Conservation (phyloP, 2,888 invertebrate species). For the Acanthosepion lycidas region DNA sequence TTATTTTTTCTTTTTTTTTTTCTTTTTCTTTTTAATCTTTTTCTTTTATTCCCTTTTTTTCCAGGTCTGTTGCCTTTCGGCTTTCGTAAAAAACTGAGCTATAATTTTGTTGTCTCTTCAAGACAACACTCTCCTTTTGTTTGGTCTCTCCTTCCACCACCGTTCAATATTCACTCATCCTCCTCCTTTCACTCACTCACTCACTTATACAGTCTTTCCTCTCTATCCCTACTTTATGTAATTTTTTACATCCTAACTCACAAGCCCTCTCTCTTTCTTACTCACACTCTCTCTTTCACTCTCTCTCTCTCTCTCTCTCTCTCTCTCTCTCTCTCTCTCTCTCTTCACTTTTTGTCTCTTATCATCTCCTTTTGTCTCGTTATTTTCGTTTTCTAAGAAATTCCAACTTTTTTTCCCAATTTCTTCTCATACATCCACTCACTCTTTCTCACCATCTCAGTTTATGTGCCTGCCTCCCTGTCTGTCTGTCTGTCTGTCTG, state of each 20-base stretch:
- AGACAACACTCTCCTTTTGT: neutral
- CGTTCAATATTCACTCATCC: neutral
- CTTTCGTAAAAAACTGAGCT: slow-evolving; percentile 33
- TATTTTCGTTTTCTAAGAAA: neutral
- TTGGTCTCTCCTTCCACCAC: neutral
- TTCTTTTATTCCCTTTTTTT: neutral
- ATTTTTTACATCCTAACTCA: too few species aligned
- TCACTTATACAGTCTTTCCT: neutral
- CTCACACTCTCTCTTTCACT: neutral
- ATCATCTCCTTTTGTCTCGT: neutral
- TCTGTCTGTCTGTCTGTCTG: neutral
- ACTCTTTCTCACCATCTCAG: neutral
- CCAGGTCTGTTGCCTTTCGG: slow-evolving; percentile 15
- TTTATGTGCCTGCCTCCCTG: neutral
- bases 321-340: neutral
- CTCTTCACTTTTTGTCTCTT: neutral
- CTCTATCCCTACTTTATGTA: too few species aligned
- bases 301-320: neutral
- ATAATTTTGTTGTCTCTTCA: neutral
- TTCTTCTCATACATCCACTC: neutral
- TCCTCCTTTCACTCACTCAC: neutral
- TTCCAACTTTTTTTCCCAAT: neutral
- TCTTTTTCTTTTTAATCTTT: neutral
- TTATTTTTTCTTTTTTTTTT: neutral
- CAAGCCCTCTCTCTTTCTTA: neutral